Evolutionary conservation across 2,888 invertebrate species (phyloP).

Genomic region (Chloromyia formosa): DNA sequence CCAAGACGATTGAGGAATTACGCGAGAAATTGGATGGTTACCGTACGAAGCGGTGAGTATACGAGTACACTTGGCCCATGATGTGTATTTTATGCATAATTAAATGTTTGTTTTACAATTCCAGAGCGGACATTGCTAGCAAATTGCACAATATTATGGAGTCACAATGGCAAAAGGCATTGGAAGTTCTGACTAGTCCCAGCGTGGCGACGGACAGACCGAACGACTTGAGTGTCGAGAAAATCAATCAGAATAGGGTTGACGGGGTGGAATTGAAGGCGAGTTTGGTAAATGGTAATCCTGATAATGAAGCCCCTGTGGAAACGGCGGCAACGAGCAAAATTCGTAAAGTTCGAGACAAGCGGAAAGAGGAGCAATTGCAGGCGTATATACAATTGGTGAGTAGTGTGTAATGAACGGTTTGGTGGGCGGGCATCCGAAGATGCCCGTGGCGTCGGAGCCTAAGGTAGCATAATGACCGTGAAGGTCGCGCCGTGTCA

Average conservation of each 20-base stretch:
- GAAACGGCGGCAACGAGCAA: constrained; percentile 61
- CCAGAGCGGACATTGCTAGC: constrained; percentile 74
- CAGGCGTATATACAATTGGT: constrained; percentile 63
- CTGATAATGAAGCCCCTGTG: constrained; percentile 56
- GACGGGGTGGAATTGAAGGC: constrained; percentile 46
- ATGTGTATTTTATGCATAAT: no score
- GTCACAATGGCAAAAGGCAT: constrained; percentile 80
- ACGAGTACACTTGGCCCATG: background rate
- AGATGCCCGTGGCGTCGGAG: no score
- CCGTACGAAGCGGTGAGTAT: constrained; percentile 58
- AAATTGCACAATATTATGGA: constrained; percentile 83
- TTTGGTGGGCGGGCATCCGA: no score
- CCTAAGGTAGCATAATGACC: no score
- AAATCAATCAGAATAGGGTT: constrained; percentile 48
- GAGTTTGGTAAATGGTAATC: constrained; percentile 27
- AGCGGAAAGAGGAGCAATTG: constrained; percentile 55
- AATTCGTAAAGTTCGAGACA: constrained; percentile 46
- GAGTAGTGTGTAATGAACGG: no score
- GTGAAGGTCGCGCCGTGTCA: no score
- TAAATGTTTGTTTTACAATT: constrained; percentile 50
- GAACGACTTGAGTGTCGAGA: constrained; percentile 49
- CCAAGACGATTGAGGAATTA: constrained; percentile 72
- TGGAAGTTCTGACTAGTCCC: constrained; percentile 72
- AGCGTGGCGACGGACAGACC: constrained; percentile 49
- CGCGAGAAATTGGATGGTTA: constrained; percentile 67